Percentiles rank a stretch among this genome's conserved stretches.
These are phyloP conservation scores for Allygus modestus DNA, from an alignment of 2,888 invertebrate genomes.

Conservation along the genomic window DNA sequence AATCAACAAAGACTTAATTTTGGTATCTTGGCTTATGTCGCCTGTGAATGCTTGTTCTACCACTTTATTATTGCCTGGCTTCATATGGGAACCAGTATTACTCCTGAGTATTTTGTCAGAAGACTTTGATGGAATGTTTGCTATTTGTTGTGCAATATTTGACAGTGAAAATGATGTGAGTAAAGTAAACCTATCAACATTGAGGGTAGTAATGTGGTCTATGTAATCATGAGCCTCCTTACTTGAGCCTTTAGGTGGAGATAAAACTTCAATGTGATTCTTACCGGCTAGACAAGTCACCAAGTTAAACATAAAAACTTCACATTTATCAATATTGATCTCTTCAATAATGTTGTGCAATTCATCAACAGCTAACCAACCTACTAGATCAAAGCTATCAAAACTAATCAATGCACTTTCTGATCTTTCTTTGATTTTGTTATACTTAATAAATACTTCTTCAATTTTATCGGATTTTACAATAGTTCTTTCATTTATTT, in stretches of 20 bases:
- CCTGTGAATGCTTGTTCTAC: not conserved
- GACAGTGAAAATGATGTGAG: not conserved
- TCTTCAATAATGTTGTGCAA: conserved; percentile 29
- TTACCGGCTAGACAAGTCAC: conserved; percentile 22
- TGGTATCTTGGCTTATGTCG: not conserved
- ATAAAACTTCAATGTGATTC: conserved; percentile 35
- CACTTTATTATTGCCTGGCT: not conserved
- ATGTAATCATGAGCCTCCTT: conserved; percentile 5
- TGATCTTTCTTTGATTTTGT: not conserved
- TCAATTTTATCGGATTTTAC: not conserved
- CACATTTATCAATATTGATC: conserved; percentile 10
- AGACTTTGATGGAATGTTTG: not conserved
- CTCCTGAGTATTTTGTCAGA: not conserved
- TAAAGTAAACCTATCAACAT: not conserved
- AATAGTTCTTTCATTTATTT: not conserved
- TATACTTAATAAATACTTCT: conserved; percentile 4
- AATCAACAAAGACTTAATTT: not conserved
- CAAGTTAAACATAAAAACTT: conserved; percentile 8
- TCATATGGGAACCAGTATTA: not conserved
- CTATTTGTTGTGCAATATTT: conserved; percentile 9
- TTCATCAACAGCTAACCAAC: conserved; percentile 54
- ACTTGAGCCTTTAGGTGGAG: not conserved
- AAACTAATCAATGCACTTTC: conserved; percentile 10
- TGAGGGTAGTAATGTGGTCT: conserved; percentile 24
- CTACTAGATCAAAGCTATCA: conserved; percentile 54